These are phyloP conservation scores for Bufotes viridis DNA, from an alignment of 2,797 vertebrate genomes.

Conservation along the genomic window DNA sequence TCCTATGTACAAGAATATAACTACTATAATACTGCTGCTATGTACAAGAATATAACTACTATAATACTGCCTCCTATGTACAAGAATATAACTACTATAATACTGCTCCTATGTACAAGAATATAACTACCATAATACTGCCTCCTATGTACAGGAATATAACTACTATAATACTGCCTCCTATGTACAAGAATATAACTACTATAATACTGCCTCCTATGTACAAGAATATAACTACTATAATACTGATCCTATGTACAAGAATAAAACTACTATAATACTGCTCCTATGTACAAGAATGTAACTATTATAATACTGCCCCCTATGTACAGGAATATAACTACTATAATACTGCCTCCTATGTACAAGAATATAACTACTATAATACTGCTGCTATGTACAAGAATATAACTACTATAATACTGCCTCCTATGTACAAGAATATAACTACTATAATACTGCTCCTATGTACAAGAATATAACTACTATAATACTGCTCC, in stretches of 20 bases:
- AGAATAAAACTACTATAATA: conserved; percentile 13
- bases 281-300: conserved; percentile 6
- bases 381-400: background rate
- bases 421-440: background rate
- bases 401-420: conserved; percentile 2
- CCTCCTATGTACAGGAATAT: background rate
- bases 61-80: background rate
- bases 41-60: conserved; percentile 15
- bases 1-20: background rate
- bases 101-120: conserved; percentile 4
- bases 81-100: conserved; percentile 14
- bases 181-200: conserved; percentile 5
- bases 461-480: too few relatives aligned
- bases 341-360: conserved; percentile 5
- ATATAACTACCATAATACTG: conserved; percentile 10
- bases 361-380: background rate
- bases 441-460: too few relatives aligned
- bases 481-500: too few relatives aligned
- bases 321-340: conserved; percentile 18
- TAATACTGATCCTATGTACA: background rate
- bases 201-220: background rate
- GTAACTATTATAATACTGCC: conserved; percentile 13
- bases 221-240: conserved; percentile 5
- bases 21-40: conserved; percentile 13
- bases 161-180: background rate